A percentile compares a stretch with the other conserved stretches of the same genome.
These are phyloP conservation scores for Neodon shergylaensis DNA, from an alignment of 2,113 vertebrate genomes.

Conservation along the genomic window DNA sequence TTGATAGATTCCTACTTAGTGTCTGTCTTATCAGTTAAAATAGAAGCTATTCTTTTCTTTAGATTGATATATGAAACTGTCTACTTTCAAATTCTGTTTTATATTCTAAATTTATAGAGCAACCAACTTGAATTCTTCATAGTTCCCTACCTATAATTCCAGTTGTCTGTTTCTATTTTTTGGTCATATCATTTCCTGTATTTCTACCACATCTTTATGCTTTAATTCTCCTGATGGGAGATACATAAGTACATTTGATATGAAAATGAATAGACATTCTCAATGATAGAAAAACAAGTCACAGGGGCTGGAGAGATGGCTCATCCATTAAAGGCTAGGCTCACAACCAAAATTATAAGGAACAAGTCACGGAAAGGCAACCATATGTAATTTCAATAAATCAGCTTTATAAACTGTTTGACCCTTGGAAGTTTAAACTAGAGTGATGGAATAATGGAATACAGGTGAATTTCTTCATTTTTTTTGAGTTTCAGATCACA, in stretches of 20 bases:
- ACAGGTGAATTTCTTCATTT: neutral
- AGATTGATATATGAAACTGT: neutral
- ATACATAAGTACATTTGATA: neutral
- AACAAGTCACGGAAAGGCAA: neutral
- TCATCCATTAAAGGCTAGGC: no score
- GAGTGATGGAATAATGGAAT: fast-evolving
- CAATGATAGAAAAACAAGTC: neutral
- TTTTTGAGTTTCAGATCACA: neutral
- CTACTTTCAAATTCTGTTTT: neutral
- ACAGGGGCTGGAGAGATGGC: no score
- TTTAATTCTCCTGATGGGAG: neutral
- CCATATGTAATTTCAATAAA: neutral
- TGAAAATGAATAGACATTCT: neutral
- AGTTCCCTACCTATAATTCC: neutral
- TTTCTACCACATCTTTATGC: neutral
- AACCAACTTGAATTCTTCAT: neutral
- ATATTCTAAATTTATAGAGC: neutral
- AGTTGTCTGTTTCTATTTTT: neutral
- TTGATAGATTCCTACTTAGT: neutral
- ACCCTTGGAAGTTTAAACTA: neutral
- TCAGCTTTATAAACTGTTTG: neutral
- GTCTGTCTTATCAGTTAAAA: neutral
- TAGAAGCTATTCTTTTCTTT: neutral
- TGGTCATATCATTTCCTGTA: neutral
- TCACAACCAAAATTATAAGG: no score